A percentile compares a stretch with the other conserved stretches of the same genome.
phyloP scores from a whole-genome alignment of 2,113 vertebrate species.

The Aleadryas rufinucha region DNA sequence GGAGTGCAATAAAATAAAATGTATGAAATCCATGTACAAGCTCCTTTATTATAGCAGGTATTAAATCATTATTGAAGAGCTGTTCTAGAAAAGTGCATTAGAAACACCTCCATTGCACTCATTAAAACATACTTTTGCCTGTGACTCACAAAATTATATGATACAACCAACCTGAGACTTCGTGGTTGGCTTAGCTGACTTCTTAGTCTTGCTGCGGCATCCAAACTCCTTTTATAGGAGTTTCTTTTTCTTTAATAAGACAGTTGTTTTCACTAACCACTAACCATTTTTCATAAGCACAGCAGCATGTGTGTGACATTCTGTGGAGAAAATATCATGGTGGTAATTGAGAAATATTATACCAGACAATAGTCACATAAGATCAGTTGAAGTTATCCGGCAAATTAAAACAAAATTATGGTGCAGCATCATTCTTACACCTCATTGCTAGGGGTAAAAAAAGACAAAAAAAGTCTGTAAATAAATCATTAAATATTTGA shows the following conservation, averaged over 20 bases:
- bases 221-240: neutral
- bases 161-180: neutral
- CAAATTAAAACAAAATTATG: neutral
- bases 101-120: neutral
- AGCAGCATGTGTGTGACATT: slow-evolving; percentile 40
- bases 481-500: neutral
- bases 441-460: neutral
- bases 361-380: neutral
- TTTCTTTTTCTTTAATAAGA: slow-evolving; percentile 47
- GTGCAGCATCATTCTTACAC: neutral
- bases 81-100: neutral
- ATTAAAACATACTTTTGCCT: slow-evolving; percentile 9
- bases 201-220: neutral
- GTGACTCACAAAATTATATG: neutral
- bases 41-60: neutral
- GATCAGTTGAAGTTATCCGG: neutral
- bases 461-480: neutral
- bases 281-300: slow-evolving; percentile 62
- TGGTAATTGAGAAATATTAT: slow-evolving; percentile 49
- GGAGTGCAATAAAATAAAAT: slow-evolving; percentile 30
- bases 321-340: slow-evolving; percentile 27
- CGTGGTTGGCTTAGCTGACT: neutral
- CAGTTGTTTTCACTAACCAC: slow-evolving; percentile 61
- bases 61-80: slow-evolving; percentile 20
- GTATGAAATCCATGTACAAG: neutral